These are phyloP conservation scores for Hemiprocne comata DNA, from an alignment of 2,113 vertebrate species.

Conservation along the genomic window DNA sequence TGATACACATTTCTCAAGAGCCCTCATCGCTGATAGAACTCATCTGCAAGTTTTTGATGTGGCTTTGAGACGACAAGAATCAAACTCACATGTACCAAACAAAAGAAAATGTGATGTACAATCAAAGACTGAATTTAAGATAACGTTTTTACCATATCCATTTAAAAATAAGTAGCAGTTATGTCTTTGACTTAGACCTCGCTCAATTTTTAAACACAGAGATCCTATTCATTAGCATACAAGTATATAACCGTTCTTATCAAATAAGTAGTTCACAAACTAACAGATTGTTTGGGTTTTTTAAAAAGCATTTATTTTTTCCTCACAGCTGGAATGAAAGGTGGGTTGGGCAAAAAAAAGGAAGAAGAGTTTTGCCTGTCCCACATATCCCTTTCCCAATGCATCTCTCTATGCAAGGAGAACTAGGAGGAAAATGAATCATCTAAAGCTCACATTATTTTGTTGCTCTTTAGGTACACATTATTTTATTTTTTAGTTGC, in stretches of 20 bases:
- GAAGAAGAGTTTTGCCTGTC: not conserved
- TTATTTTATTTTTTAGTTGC: not conserved
- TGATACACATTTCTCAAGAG: not conserved
- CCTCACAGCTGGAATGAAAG: not conserved
- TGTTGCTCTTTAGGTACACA: not conserved
- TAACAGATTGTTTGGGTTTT: not conserved
- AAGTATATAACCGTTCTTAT: not conserved
- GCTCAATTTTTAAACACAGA: not conserved
- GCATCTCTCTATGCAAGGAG: not conserved
- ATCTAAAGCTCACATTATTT: not conserved
- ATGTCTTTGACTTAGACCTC: not conserved
- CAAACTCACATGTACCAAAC: not conserved
- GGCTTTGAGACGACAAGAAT: not conserved
- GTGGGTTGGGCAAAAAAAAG: not conserved
- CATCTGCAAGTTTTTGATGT: not conserved
- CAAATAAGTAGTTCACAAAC: not conserved
- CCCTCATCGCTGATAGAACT: not conserved
- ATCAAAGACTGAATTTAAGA: not conserved
- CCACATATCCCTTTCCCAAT: not conserved
- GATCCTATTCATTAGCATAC: not conserved
- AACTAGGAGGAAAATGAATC: not conserved
- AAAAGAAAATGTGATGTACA: not conserved
- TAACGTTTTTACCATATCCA: not conserved
- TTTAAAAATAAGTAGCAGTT: not conserved
- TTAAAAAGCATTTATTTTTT: not conserved